Evolutionary conservation across 1,140 invertebrate species (phyloP).

Genomic region (Saccostrea glomerata): DNA sequence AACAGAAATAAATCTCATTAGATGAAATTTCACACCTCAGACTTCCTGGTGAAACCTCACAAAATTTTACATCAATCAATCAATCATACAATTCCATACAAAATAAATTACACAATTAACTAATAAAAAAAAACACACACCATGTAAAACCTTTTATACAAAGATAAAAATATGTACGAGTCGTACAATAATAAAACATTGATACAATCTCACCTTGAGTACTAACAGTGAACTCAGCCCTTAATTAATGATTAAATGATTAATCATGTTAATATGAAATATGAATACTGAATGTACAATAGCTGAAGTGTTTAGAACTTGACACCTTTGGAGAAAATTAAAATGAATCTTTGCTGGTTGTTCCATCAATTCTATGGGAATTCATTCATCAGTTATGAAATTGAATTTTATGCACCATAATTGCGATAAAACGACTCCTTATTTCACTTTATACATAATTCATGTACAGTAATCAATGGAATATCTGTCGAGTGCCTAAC

Average conservation of each 20-base stretch:
- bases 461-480: too few species aligned
- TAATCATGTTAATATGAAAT: not conserved
- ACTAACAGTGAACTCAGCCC: not conserved
- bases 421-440: too few species aligned
- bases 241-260: not conserved
- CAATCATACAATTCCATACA: slow-evolving; percentile 12
- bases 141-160: slow-evolving; percentile 33
- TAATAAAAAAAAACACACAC: slow-evolving; percentile 17
- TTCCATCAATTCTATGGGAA: too few species aligned
- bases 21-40: not conserved
- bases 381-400: too few species aligned
- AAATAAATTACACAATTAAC: slow-evolving; percentile 33
- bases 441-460: too few species aligned
- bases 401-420: too few species aligned
- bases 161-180: not conserved
- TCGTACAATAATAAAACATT: not conserved
- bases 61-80: slow-evolving; percentile 6
- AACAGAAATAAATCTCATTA: slow-evolving; percentile 27
- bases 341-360: not conserved
- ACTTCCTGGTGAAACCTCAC: slow-evolving; percentile 6
- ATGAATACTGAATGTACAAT: not conserved
- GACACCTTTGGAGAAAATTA: slow-evolving; percentile 5
- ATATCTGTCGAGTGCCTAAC: not conserved
- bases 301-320: not conserved
- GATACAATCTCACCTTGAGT: not conserved